A percentile compares a stretch with the other conserved stretches of the same genome.
Conservation (phyloP, 1,140 invertebrate species). For the Cydia strobilella region DNA sequence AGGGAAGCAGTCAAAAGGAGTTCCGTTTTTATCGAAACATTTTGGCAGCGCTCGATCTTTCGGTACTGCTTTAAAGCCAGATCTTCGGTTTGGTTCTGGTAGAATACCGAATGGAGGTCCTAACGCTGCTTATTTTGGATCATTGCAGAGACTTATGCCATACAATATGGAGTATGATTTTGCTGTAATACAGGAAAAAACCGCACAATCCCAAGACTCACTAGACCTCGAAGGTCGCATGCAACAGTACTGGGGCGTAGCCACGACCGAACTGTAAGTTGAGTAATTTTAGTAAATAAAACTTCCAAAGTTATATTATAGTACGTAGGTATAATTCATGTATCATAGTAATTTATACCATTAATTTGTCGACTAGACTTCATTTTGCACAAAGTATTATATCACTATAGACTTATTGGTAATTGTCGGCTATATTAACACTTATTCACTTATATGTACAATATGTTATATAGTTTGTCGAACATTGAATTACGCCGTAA, state of each 20-base stretch:
- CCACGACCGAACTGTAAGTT: conserved; percentile 88
- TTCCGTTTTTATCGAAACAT: conserved; percentile 85
- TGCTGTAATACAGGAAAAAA: conserved; percentile 88
- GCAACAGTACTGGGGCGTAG: conserved; percentile 93
- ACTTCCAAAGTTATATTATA: conserved; percentile 61
- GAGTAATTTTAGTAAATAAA: conserved; percentile 68
- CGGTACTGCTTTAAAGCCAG: conserved; percentile 66
- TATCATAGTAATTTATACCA: conserved; percentile 56
- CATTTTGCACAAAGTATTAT: conserved; percentile 73
- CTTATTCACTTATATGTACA: conserved; percentile 60
- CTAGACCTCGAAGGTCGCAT: conserved; percentile 89
- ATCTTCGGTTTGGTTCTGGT: conserved; percentile 75
- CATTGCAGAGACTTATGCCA: conserved; percentile 89
- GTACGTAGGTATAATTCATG: conserved; percentile 60
- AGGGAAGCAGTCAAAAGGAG: conserved; percentile 73
- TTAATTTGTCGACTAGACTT: conserved; percentile 76
- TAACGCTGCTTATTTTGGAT: conserved; percentile 92
- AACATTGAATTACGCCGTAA: conserved; percentile 25
- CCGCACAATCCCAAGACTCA: conserved; percentile 83
- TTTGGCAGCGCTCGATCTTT: conserved; percentile 89
- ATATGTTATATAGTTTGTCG: conserved; percentile 52
- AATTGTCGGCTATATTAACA: conserved; percentile 45
- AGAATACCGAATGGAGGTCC: conserved; percentile 84
- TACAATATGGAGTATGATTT: conserved; percentile 93
- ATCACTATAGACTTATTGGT: conserved; percentile 55